Base-by-base conservation (phyloP, 1,140 invertebrate genomes). In the Littorina saxatilis region DNA sequence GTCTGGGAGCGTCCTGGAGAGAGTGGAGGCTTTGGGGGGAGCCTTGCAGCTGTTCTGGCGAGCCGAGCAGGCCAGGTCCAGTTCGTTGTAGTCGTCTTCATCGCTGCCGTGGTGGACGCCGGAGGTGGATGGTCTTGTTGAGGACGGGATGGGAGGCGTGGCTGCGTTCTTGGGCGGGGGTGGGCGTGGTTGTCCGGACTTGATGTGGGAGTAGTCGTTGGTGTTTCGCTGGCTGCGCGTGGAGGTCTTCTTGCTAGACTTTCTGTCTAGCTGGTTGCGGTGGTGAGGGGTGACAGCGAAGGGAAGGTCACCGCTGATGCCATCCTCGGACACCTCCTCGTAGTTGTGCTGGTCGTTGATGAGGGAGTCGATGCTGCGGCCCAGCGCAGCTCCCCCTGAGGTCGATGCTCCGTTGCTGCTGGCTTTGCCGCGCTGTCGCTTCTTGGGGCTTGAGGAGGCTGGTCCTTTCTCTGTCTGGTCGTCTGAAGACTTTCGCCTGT, bases 271-370 rank as follows among this genome's bases (percentile, higher is more conserved):
- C n/a, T n/a, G n/a, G n/a, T n/a, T n/a, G n/a, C n/a, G n/a, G n/a
- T n/a, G n/a, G n/a, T n/a, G n/a, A n/a, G n/a, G n/a, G n/a, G n/a
- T n/a, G n/a, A n/a, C n/a, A n/a, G n/a, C n/a, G n/a, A n/a, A n/a
- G n/a, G n/a, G 11, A 5, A 11, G 13, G 27, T 32, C 61, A 1
- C 52, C 32, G 20, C 55, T 58, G 35, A 78, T 27, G 43, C 76
- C 76, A 27, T 78, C 76, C 15, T 78, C 76, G 20, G 76, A 63
- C 55, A 78, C 76, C 35, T 78, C 76, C 27, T 78, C 76, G 55
- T 78, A 78, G 76, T 78, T 78, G 76, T 78, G 76, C 23, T 43
- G 27, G 58, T 78, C 58, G 74, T 39, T 76, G 55, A 78, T n/a
- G 15, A 43, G 55, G 76, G 76, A 78, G 20, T 23, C 20, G 35